Evolutionary conservation across 2,113 vertebrate genomes (phyloP), one percentile per base, ranked within the genome.

Genomic region (Ammospiza caudacuta): DNA sequence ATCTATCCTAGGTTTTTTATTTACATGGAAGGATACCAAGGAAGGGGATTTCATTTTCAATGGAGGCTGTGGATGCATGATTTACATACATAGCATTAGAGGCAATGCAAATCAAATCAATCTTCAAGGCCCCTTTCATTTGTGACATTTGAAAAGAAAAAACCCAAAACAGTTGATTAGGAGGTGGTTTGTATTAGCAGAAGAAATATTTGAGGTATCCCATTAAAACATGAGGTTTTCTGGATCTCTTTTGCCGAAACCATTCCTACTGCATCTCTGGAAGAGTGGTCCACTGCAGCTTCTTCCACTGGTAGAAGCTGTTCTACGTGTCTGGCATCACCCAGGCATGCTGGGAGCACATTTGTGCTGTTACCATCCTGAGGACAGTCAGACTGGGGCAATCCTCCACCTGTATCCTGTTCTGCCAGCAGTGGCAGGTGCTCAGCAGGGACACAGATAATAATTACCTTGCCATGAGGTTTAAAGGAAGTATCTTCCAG

Each of bases 401-500:
- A 92, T 67, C 29, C 37, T 63, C 18, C 61, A 28, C 9, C 44
- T 31, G 1, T 43, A 51, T 44, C 54, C 27, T 39, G 4, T 62
- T 85, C 61, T 88, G 28, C 47, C 70, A 85, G 25, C 28, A 59
- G 67, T 22, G 39, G 22, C 28, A 67, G 54, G 35, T 44, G 14
- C 52, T 88, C 13, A 58, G 23, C n/a, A 70, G 33, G 37, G 25
- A 37, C 35, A 74, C 4, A 86, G 37, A 57, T 15, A 58, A 44
- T 9, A 43, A 43, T 43, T 43, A 47, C 6, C 7, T 63, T 63
- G 13, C 11, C 0, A 0, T 63, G 29, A 72, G n/a, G 57, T 18
- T 41, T 55, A 63, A 70, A 67, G 61, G 31, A 76, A 85, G 46
- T 57, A 6, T 27, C 58, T 83, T 49, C 62, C 47, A 49, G 14